phyloP scores from a whole-genome alignment of 2,113 vertebrate genomes.

The Grammomys dolichurus region DNA sequence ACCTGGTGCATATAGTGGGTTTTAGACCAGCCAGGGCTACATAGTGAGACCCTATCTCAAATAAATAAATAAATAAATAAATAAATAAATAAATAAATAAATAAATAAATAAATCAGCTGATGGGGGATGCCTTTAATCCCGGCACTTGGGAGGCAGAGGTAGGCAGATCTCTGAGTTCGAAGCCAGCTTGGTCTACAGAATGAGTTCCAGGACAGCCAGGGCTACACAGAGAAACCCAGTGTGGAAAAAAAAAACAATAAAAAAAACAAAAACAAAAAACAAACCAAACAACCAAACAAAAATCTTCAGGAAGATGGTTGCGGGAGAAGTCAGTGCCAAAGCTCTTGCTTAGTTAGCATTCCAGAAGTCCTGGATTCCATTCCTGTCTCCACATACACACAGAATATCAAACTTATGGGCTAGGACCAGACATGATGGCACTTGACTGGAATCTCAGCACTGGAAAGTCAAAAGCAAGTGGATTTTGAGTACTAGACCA shows the following conservation, averaged over 20 bases:
- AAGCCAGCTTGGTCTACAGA: not conserved
- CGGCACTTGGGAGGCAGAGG: not conserved
- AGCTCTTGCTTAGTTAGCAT: not conserved
- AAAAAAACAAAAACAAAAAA: not conserved
- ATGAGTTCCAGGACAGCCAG: not conserved
- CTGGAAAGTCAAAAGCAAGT: not conserved
- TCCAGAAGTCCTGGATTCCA: not conserved
- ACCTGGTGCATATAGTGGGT: not conserved
- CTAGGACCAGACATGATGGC: not conserved
- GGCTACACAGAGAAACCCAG: not conserved
- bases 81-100: not conserved
- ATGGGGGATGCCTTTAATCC: not conserved
- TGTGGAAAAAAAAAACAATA: not conserved
- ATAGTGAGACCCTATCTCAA: not conserved
- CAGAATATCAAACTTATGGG: not conserved
- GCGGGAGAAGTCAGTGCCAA: not conserved
- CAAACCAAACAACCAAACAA: not conserved
- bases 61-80: not conserved
- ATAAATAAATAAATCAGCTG: not conserved
- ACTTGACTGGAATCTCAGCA: not conserved
- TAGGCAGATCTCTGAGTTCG: not conserved
- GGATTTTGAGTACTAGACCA: too few species aligned
- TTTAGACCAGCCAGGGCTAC: not conserved
- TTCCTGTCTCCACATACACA: not conserved
- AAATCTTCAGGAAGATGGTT: not conserved